Evolutionary conservation across 2,888 invertebrate species (phyloP).

Genomic region (Plutella xylostella): DNA sequence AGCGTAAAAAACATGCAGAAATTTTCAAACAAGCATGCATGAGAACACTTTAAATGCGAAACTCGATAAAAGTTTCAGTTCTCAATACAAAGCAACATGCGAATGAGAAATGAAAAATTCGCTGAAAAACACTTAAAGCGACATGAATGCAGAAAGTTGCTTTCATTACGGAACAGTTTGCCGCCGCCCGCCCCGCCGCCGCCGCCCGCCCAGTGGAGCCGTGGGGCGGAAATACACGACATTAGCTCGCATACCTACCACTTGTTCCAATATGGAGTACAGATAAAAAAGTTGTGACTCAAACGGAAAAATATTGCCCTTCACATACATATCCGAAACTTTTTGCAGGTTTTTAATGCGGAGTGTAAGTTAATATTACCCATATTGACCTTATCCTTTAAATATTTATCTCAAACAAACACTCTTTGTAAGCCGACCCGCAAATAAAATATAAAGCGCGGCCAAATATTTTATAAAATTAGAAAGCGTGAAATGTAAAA

Average conservation of each 20-base stretch:
- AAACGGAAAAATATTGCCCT: too few species aligned
- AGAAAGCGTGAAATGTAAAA: constrained; percentile 39
- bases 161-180: constrained; percentile 55
- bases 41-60: constrained; percentile 30
- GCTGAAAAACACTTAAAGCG: constrained; percentile 36
- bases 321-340: too few species aligned
- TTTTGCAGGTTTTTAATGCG: too few species aligned
- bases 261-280: too few species aligned
- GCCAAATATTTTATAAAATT: constrained; percentile 29
- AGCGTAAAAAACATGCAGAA: too few species aligned
- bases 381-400: too few species aligned
- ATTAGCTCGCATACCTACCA: too few species aligned
- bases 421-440: background rate
- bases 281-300: too few species aligned
- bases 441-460: constrained; percentile 23
- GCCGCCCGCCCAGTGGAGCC: too few species aligned
- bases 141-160: constrained; percentile 59
- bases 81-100: constrained; percentile 39
- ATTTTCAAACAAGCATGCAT: constrained; percentile 18
- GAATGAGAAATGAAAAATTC: constrained; percentile 28
- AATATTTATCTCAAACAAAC: constrained; percentile 18
- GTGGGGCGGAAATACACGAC: too few species aligned
- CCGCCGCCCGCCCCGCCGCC: too few species aligned
- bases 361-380: too few species aligned
- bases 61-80: constrained; percentile 41